These are phyloP conservation scores for Scomber scombrus DNA, from an alignment of 2,113 vertebrate genomes.

Conservation along the genomic window DNA sequence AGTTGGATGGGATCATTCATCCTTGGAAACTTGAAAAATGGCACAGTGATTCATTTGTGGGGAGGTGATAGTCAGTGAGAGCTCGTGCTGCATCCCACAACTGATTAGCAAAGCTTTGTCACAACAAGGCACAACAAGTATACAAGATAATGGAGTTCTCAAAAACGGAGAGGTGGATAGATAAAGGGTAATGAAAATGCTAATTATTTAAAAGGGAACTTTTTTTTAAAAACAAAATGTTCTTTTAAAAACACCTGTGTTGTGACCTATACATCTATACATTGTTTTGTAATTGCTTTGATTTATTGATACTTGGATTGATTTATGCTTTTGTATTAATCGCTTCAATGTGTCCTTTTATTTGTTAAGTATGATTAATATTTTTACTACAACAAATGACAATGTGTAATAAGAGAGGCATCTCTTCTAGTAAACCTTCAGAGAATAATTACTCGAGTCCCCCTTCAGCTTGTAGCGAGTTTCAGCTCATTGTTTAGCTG, in stretches of 20 bases:
- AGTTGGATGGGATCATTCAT: slow-evolving; percentile 50
- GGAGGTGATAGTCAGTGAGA: slow-evolving; percentile 55
- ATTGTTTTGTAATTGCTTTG: neutral
- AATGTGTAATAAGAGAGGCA: too few species aligned
- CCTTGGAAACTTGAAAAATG: slow-evolving; percentile 54
- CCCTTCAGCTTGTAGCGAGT: too few species aligned
- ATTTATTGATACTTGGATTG: neutral
- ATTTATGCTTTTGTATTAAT: neutral
- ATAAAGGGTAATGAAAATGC: slow-evolving; percentile 42
- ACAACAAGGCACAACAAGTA: slow-evolving; percentile 55
- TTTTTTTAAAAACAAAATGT: too few species aligned
- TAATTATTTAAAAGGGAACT: neutral
- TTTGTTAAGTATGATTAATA: neutral
- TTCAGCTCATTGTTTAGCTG: too few species aligned
- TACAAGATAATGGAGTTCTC: slow-evolving; percentile 55
- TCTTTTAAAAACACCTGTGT: too few species aligned
- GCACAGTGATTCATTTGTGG: slow-evolving; percentile 59
- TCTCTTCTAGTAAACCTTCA: too few species aligned
- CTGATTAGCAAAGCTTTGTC: slow-evolving; percentile 67
- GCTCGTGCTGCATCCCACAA: slow-evolving; percentile 62
- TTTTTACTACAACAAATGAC: too few species aligned
- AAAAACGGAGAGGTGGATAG: slow-evolving; percentile 39
- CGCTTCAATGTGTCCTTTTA: neutral
- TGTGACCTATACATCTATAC: neutral
- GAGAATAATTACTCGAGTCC: too few species aligned